Evolutionary conservation across 2,113 vertebrate genomes (phyloP).

Genomic region (Caranx melampygus): DNA sequence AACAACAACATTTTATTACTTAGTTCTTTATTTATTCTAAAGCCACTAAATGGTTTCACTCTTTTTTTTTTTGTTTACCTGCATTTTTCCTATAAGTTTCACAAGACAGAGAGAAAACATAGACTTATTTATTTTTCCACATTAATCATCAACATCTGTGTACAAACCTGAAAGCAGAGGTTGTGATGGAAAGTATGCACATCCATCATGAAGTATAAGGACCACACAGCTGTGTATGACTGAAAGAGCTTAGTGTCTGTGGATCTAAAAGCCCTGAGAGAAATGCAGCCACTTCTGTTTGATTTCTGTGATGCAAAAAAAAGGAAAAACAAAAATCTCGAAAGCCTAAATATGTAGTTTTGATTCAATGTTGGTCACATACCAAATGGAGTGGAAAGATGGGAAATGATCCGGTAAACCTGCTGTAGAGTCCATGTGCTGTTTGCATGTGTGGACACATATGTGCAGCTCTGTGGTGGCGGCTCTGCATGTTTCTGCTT

Average conservation of each 20-base stretch:
- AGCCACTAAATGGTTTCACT: neutral
- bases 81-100: neutral
- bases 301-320: slow-evolving; percentile 3
- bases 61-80: neutral
- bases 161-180: slow-evolving; percentile 27
- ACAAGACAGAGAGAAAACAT: neutral
- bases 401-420: neutral
- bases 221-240: slow-evolving; percentile 46
- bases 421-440: neutral
- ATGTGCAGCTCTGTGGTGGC: neutral
- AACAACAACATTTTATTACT: neutral
- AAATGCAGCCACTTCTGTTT: neutral
- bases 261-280: neutral
- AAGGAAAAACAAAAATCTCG: neutral
- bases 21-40: neutral
- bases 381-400: neutral
- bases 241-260: slow-evolving; percentile 37
- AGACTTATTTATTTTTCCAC: slow-evolving; percentile 50
- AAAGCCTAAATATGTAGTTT: neutral
- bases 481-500: slow-evolving; percentile 8
- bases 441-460: neutral
- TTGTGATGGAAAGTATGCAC: slow-evolving; percentile 37
- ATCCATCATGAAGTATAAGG: slow-evolving; percentile 42
- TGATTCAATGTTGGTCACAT: neutral
- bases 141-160: slow-evolving; percentile 36